phyloP scores from a whole-genome alignment of 2,797 vertebrate species.

The Podarcis lilfordi region DNA sequence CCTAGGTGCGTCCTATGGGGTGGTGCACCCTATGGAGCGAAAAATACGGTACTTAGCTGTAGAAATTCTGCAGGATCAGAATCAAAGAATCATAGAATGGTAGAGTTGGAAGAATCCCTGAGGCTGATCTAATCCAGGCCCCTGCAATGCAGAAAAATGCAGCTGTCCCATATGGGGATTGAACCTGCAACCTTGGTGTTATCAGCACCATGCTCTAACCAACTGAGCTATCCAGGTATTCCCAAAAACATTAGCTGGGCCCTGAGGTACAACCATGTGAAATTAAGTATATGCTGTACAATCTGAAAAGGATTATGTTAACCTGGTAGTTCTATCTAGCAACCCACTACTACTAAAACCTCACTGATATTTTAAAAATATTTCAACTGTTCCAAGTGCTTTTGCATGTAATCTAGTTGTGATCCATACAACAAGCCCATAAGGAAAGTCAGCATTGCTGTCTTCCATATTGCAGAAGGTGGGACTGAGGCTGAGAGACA shows the following conservation, averaged over 20 bases:
- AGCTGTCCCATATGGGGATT: no score
- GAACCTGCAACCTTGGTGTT: no score
- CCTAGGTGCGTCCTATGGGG: no score
- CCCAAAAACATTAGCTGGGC: not conserved
- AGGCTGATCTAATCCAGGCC: no score
- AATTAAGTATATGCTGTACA: not conserved
- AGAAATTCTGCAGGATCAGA: not conserved
- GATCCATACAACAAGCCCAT: not conserved
- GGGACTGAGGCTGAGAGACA: not conserved
- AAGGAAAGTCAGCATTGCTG: not conserved
- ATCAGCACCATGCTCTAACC: no score
- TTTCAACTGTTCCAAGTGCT: fast-evolving
- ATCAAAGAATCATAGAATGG: no score
- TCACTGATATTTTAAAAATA: no score
- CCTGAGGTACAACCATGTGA: not conserved
- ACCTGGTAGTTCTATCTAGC: fast-evolving
- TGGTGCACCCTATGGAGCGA: no score
- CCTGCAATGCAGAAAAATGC: no score
- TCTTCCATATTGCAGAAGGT: not conserved
- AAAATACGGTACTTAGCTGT: not conserved
- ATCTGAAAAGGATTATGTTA: not conserved
- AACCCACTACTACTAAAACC: not conserved
- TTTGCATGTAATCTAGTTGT: not conserved
- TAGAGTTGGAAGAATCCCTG: no score
- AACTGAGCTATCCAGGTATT: not conserved